Percentiles rank a stretch among this genome's conserved stretches.
Evolutionary conservation across 2,113 vertebrate species (phyloP).

Genomic region (Ceyx margarethae): DNA sequence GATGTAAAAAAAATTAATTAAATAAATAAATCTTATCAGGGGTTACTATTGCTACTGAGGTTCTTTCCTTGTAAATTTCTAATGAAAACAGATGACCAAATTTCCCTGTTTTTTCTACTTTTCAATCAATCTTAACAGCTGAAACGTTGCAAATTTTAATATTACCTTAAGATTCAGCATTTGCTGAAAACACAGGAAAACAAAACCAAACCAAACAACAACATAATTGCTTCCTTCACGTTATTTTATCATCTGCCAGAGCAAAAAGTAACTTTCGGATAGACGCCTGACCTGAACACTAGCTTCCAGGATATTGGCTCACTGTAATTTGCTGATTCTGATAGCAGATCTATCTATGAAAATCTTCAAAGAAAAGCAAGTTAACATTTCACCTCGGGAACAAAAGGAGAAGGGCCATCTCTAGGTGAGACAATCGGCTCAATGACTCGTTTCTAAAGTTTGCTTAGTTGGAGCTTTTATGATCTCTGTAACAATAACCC

Average conservation of each 20-base stretch:
- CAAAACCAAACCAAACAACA: background rate
- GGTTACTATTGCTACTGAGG: background rate
- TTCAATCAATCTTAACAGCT: background rate
- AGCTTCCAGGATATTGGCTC: background rate
- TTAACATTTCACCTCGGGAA: constrained; percentile 21
- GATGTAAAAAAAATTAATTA: background rate
- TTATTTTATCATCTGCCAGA: background rate
- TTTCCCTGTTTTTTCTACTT: background rate
- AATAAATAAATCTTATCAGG: background rate
- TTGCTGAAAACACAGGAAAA: background rate
- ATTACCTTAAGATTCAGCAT: background rate
- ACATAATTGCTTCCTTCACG: background rate
- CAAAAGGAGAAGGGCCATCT: background rate
- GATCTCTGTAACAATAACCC: background rate
- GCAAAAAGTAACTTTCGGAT: background rate
- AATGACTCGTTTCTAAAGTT: background rate
- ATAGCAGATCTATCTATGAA: background rate
- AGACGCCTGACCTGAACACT: background rate
- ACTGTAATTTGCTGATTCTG: background rate
- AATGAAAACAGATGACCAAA: background rate
- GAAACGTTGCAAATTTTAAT: background rate
- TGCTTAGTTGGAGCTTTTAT: background rate
- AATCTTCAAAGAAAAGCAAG: background rate
- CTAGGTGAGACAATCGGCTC: background rate
- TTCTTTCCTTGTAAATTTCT: background rate